Evolutionary conservation across 2,797 vertebrate genomes (phyloP).

Genomic region (Yasuhikotakia modesta): DNA sequence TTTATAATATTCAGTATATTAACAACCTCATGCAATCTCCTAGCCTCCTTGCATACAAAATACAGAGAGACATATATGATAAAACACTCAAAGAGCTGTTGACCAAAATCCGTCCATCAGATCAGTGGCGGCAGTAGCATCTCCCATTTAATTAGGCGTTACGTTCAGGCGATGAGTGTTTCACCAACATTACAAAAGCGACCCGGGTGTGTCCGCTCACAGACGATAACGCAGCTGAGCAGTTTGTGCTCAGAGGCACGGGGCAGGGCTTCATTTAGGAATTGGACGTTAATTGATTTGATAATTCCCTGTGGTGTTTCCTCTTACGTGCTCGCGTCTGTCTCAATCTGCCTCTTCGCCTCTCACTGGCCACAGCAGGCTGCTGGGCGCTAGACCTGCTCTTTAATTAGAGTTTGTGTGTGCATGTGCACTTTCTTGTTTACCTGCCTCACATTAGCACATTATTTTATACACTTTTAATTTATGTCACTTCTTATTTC

Average conservation of each 20-base stretch:
- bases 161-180: constrained; percentile 47
- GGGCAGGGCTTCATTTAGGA: constrained; percentile 78
- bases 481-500: neutral
- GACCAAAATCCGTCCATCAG: constrained; percentile 32
- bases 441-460: constrained; percentile 53
- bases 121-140: constrained; percentile 27
- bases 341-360: constrained; percentile 59
- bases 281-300: constrained; percentile 95
- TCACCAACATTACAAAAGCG: constrained; percentile 63
- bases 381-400: constrained; percentile 61
- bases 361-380: constrained; percentile 50
- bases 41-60: neutral
- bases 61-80: neutral
- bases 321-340: constrained; percentile 55
- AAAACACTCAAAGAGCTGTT: neutral
- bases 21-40: neutral
- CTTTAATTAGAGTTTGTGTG: constrained; percentile 60
- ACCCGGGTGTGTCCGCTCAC: constrained; percentile 78
- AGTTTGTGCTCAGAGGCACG: constrained; percentile 85
- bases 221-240: constrained; percentile 83
- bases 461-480: constrained; percentile 17
- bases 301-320: constrained; percentile 85
- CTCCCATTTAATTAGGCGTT: constrained; percentile 51
- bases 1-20: neutral
- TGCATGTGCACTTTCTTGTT: constrained; percentile 37